Evolutionary conservation across 2,113 vertebrate genomes (phyloP).

Genomic region (Candoia aspera): DNA sequence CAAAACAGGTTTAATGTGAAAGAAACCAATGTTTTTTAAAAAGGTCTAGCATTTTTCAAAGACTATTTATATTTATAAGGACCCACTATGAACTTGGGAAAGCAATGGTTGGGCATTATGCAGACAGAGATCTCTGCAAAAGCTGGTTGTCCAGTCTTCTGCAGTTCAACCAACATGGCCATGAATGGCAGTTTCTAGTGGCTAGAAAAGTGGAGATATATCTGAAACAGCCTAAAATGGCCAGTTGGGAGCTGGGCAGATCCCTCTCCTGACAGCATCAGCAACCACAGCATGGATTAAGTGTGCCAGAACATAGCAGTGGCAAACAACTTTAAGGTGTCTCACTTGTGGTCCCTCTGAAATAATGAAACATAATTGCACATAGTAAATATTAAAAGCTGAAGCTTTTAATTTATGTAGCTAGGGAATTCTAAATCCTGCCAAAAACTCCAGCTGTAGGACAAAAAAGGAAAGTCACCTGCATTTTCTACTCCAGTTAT

Average conservation of each 20-base stretch:
- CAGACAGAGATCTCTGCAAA: neutral
- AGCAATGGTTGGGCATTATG: neutral
- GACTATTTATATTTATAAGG: neutral
- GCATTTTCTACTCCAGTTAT: neutral
- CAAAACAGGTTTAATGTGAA: neutral
- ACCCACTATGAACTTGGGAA: neutral
- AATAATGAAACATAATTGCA: neutral
- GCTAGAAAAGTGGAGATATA: neutral
- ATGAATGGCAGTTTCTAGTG: neutral
- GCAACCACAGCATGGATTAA: neutral
- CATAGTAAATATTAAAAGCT: neutral
- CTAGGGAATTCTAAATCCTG: neutral
- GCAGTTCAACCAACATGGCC: neutral
- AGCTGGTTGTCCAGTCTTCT: neutral
- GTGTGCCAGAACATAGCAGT: neutral
- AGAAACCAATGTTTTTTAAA: neutral
- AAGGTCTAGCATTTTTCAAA: neutral
- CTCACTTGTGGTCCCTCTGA: neutral
- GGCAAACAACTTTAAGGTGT: neutral
- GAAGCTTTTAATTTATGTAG: neutral
- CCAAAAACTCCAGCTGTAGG: neutral
- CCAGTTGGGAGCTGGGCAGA: neutral
- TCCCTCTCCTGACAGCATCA: neutral
- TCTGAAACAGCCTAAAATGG: neutral
- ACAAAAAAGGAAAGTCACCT: neutral